Evolutionary conservation across 2,113 vertebrate species (phyloP).

Genomic region (Elephas maximus): DNA sequence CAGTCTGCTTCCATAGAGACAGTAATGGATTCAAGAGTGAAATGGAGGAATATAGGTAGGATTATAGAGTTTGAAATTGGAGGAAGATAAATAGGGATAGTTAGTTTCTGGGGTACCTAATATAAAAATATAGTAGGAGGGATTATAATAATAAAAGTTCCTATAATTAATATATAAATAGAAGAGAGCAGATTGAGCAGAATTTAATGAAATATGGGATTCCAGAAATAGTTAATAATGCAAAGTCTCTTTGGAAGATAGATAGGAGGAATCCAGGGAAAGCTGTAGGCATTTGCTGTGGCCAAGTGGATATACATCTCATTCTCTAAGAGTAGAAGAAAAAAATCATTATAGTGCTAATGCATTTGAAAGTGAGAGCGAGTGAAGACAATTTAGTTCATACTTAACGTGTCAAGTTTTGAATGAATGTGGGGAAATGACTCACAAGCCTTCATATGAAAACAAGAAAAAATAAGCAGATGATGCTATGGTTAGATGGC

Average conservation of each 20-base stretch:
- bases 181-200: neutral
- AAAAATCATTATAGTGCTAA: neutral
- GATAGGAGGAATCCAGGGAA: neutral
- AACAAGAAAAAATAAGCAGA: neutral
- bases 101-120: neutral
- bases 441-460: neutral
- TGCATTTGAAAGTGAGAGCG: neutral
- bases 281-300: neutral
- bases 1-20: too few species aligned
- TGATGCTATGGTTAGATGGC: neutral
- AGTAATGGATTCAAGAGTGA: neutral
- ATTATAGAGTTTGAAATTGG: neutral
- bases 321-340: neutral
- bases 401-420: neutral
- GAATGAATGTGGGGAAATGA: neutral
- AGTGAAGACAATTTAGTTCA: neutral
- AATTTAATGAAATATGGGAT: neutral
- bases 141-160: neutral
- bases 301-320: neutral
- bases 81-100: neutral
- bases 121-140: neutral
- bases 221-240: neutral
- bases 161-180: neutral
- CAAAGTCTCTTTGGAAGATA: neutral
- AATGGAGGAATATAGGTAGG: neutral